A percentile compares a stretch with the other conserved stretches of the same genome.
Evolutionary conservation across 2,113 vertebrate genomes (phyloP).

Genomic region (Hypocryptadius cinnamomeus): DNA sequence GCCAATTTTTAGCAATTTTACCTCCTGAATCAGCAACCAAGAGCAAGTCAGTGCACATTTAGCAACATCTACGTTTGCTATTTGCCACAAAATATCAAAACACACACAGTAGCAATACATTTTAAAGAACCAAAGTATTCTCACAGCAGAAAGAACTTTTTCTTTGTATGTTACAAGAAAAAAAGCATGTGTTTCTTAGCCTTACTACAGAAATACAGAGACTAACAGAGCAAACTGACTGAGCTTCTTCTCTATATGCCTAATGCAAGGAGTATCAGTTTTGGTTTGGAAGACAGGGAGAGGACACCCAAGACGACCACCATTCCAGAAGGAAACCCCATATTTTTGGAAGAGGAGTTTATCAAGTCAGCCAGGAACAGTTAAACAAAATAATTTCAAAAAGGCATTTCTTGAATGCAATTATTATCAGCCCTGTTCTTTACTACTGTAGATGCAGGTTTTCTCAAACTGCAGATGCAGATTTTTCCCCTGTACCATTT

Average conservation of each 20-base stretch:
- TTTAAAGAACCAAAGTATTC: neutral
- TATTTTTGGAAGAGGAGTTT: neutral
- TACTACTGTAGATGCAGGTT: neutral
- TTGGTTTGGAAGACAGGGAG: neutral
- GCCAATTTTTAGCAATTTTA: neutral
- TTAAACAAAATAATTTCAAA: too few relatives aligned
- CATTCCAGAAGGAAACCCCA: neutral
- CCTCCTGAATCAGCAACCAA: neutral
- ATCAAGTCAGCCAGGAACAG: neutral
- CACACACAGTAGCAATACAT: fast-evolving
- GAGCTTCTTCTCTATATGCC: neutral
- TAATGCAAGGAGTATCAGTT: neutral
- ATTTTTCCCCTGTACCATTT: neutral
- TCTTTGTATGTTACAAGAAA: neutral
- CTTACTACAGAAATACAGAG: neutral
- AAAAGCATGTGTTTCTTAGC: neutral
- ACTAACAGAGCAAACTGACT: neutral
- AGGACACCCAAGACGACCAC: neutral
- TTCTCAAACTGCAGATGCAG: neutral
- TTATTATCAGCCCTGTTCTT: neutral
- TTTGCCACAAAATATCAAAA: neutral
- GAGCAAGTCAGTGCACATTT: neutral
- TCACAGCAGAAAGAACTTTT: neutral
- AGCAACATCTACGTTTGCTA: neutral
- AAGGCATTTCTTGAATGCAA: neutral